These are phyloP conservation scores for Aphrocallistes beatrix DNA, from an alignment of 37 sponge, comb jelly and placozoan species.

Conservation along the genomic window DNA sequence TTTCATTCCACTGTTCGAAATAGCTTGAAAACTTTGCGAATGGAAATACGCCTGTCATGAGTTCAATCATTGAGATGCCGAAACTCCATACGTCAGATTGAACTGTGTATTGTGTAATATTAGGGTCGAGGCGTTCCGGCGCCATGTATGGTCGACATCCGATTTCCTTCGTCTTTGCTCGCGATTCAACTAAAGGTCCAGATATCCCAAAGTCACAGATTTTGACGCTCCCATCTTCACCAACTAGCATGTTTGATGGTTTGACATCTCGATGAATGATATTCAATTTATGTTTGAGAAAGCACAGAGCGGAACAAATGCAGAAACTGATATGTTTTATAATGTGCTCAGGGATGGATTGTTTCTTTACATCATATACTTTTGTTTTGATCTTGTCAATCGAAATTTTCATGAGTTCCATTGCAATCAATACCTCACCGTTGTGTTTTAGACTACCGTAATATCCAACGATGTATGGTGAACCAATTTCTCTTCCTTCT, in stretches of 20 bases:
- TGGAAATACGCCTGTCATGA: background rate
- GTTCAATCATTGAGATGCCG: background rate
- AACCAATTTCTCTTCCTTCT: background rate
- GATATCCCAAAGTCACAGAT: background rate
- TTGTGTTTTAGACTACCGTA: background rate
- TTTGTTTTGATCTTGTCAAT: conserved; percentile 9
- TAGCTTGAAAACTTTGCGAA: conserved; percentile 1
- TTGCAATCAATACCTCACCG: background rate
- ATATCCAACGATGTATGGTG: background rate
- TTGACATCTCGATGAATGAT: background rate
- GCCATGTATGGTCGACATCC: conserved; percentile 10
- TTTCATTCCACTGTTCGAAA: conserved; percentile 1
- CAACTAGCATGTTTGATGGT: background rate
- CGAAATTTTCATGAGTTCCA: background rate
- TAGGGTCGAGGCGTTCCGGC: background rate
- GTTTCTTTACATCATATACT: background rate
- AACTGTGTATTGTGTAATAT: background rate
- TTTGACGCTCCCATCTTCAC: background rate
- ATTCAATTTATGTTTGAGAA: background rate
- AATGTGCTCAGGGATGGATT: background rate
- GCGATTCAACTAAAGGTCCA: background rate
- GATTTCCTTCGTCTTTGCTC: background rate
- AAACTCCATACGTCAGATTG: background rate
- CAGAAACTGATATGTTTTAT: background rate
- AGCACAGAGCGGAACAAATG: background rate